These are phyloP conservation scores for Actinostola sp. DNA, from an alignment of 92 coral and sea anemone species.

Conservation along the genomic window DNA sequence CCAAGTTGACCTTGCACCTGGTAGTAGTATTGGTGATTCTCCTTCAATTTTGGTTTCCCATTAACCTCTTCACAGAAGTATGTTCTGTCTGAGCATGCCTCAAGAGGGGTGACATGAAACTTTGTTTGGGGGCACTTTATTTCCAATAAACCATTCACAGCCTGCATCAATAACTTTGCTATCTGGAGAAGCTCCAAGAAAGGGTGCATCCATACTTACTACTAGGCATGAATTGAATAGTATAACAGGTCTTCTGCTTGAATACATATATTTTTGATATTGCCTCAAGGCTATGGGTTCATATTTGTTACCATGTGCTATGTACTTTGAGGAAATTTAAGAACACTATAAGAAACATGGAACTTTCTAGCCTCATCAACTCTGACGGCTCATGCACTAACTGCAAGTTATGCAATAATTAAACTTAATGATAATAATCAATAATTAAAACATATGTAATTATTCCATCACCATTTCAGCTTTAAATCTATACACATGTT, in stretches of 20 bases:
- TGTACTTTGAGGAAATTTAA: too few species aligned
- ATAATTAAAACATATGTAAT: too few species aligned
- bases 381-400: too few species aligned
- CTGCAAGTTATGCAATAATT: too few species aligned
- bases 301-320: conserved; percentile 63
- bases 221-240: conserved; percentile 62
- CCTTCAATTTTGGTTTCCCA: conserved; percentile 49
- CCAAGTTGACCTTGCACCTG: conserved; percentile 68
- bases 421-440: too few species aligned
- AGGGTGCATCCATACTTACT: conserved; percentile 45
- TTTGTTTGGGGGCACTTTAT: conserved; percentile 76
- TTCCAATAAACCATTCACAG: conserved; percentile 53
- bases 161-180: conserved; percentile 56
- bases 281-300: conserved; percentile 62
- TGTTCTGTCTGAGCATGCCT: conserved; percentile 60
- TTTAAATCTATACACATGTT: too few species aligned
- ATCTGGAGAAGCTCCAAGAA: conserved; percentile 69
- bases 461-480: too few species aligned
- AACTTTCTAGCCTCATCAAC: too few species aligned
- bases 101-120: conserved; percentile 67
- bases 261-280: conserved; percentile 58
- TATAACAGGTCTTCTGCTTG: conserved; percentile 45
- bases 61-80: conserved; percentile 38
- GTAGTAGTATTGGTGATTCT: conserved; percentile 41
- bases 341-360: conserved; percentile 49